Conservation (phyloP, 2,888 invertebrate species). For the Balanococcus diminutus region DNA sequence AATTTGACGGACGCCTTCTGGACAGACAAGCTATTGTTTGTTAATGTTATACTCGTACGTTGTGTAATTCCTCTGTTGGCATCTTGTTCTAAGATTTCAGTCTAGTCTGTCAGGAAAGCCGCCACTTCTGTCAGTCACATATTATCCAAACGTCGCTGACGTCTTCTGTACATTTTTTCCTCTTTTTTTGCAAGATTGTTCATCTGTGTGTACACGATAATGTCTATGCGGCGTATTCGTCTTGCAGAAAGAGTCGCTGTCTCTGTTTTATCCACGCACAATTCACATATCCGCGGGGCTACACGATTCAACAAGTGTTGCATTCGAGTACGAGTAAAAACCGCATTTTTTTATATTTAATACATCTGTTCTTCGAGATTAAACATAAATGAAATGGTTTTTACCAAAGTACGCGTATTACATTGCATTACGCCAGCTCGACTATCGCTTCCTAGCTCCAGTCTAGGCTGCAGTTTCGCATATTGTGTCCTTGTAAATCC, state of each 20-base stretch:
- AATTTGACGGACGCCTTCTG: conserved; percentile 55
- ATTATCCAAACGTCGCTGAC: conserved; percentile 48
- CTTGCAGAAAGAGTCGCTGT: neutral
- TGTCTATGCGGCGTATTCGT: conserved; percentile 37
- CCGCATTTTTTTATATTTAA: conserved; percentile 26
- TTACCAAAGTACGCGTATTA: neutral
- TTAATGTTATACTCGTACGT: conserved; percentile 51
- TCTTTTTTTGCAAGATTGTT: conserved; percentile 49
- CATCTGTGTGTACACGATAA: conserved; percentile 29
- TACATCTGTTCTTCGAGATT: conserved; percentile 16
- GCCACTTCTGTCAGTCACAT: conserved; percentile 55
- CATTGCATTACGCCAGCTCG: neutral
- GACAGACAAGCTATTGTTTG: conserved; percentile 55
- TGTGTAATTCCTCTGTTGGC: conserved; percentile 42
- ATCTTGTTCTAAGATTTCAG: conserved; percentile 52
- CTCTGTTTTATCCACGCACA: conserved; percentile 48
- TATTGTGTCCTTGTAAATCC: neutral
- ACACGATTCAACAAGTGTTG: conserved; percentile 54
- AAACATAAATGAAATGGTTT: conserved; percentile 17
- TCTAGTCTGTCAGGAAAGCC: conserved; percentile 54
- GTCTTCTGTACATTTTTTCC: conserved; percentile 29
- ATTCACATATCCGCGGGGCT: conserved; percentile 51
- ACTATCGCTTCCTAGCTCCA: neutral
- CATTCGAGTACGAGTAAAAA: conserved; percentile 42
- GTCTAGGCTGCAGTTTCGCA: neutral